phyloP scores from a whole-genome alignment of 2,113 vertebrate genomes.

The Plecotus auritus region DNA sequence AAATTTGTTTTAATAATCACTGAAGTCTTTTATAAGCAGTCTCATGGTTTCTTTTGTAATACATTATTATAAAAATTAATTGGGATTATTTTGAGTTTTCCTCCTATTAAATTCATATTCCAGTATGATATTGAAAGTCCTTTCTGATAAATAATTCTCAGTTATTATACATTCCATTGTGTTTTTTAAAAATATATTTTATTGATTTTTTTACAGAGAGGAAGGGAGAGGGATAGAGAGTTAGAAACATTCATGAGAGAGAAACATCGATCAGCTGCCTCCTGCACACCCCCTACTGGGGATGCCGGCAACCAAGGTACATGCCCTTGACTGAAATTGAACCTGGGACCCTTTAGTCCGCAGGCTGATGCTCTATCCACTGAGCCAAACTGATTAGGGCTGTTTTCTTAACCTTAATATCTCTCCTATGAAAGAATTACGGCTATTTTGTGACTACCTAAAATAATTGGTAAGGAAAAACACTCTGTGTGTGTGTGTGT shows the following conservation, averaged over 20 bases:
- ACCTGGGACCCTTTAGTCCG: no score
- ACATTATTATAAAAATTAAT: not conserved
- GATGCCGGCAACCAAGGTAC: no score
- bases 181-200: not conserved
- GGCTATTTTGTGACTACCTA: not conserved
- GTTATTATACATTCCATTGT: not conserved
- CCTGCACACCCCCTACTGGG: no score
- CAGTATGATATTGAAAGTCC: not conserved
- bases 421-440: not conserved
- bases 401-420: not conserved
- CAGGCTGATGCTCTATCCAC: no score
- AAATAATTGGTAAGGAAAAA: not conserved
- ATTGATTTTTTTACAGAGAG: no score
- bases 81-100: not conserved
- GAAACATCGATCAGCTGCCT: no score
- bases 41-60: not conserved
- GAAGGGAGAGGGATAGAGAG: no score
- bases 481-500: no score
- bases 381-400: no score
- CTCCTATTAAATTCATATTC: not conserved
- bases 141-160: not conserved
- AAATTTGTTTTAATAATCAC: not conserved
- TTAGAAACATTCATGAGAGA: no score
- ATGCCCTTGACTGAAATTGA: no score
- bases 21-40: not conserved